phyloP scores from a whole-genome alignment of 2,888 invertebrate species.

The Arenicola marina region DNA sequence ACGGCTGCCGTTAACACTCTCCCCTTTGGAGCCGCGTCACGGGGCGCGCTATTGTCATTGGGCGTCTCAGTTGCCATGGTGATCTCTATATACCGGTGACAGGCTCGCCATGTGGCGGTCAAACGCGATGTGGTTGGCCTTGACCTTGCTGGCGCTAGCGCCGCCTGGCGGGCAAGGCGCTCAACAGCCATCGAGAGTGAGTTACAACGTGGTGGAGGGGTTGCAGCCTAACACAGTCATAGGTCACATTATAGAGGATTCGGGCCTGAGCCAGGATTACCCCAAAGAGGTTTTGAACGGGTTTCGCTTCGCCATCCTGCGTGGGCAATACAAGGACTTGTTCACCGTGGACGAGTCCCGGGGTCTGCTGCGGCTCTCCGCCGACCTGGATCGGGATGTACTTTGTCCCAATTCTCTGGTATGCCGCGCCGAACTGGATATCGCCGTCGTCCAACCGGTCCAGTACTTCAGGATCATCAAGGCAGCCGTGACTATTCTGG shows the following conservation, averaged over 20 bases:
- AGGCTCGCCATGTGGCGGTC: too few relatives aligned
- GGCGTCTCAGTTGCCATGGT: too few relatives aligned
- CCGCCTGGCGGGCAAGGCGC: too few relatives aligned
- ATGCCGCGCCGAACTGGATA: constrained; percentile 22
- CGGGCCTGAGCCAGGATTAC: not conserved
- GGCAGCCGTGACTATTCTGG: constrained; percentile 7
- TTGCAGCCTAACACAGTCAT: not conserved
- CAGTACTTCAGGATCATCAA: constrained; percentile 21
- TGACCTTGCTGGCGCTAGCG: too few relatives aligned
- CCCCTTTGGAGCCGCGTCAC: too few relatives aligned
- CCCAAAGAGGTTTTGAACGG: not conserved
- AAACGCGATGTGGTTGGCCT: too few relatives aligned
- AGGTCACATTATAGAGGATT: not conserved
- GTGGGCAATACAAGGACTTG: constrained; percentile 3
- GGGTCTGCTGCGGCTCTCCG: constrained; percentile 24
- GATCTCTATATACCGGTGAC: too few relatives aligned
- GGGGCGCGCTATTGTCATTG: too few relatives aligned
- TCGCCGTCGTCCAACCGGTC: constrained; percentile 22
- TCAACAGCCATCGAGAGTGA: too few relatives aligned
- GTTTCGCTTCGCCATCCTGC: constrained; percentile 24
- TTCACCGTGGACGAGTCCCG: constrained; percentile 26
- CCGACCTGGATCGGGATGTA: constrained; percentile 29
- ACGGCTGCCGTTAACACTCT: too few relatives aligned
- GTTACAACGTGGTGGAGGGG: not conserved
- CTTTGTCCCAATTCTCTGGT: constrained; percentile 21